phyloP scores from a whole-genome alignment of 2,888 invertebrate genomes.

The Yponomeuta cagnagella region DNA sequence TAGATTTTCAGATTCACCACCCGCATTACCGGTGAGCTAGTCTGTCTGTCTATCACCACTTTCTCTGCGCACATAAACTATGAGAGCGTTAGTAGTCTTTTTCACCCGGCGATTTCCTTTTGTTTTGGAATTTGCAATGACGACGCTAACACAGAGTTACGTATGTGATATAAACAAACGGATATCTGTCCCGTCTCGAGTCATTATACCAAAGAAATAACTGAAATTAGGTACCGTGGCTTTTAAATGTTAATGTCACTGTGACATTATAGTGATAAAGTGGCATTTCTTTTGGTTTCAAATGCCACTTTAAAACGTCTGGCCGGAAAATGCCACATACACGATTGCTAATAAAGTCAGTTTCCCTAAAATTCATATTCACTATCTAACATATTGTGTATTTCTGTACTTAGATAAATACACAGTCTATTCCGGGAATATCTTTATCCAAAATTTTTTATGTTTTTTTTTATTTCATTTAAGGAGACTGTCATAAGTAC shows the following conservation, averaged over 20 bases:
- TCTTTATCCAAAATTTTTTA: too few species aligned
- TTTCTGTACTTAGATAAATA: too few species aligned
- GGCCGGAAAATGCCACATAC: too few species aligned
- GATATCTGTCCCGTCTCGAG: background rate
- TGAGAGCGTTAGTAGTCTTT: constrained; percentile 6
- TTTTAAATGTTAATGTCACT: background rate
- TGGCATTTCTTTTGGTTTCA: background rate
- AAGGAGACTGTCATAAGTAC: too few species aligned
- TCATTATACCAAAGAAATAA: background rate
- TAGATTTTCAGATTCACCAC: background rate
- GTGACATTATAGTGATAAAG: background rate
- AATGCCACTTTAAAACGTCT: too few species aligned
- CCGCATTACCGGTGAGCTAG: background rate
- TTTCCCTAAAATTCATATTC: too few species aligned
- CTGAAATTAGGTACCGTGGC: background rate
- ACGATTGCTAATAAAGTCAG: too few species aligned
- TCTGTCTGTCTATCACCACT: constrained; percentile 9
- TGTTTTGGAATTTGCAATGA: constrained; percentile 1
- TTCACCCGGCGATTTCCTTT: constrained; percentile 9
- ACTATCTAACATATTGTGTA: too few species aligned
- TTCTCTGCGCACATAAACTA: constrained; percentile 9
- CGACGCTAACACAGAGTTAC: background rate
- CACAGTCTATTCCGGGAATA: too few species aligned
- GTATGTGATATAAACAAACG: background rate
- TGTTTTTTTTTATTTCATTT: too few species aligned